Percentiles rank a stretch among this genome's conserved stretches.
These are phyloP conservation scores for Magallana gigas DNA, from an alignment of 1,140 invertebrate genomes.

Conservation along the genomic window DNA sequence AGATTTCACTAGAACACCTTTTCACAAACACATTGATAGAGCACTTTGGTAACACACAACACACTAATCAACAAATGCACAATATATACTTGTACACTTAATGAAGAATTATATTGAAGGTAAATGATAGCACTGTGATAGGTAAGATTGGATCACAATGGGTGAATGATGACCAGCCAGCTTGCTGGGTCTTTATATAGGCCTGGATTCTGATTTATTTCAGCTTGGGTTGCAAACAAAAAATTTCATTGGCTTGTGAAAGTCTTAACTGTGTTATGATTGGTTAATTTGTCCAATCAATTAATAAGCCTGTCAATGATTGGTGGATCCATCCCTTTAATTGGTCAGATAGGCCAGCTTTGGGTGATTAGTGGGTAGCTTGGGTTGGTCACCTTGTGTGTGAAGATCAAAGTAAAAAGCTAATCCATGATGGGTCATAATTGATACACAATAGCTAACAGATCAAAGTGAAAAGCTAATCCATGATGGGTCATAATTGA, in stretches of 20 bases:
- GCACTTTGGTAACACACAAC: too few relatives aligned
- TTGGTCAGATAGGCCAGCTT: neutral
- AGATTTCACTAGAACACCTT: too few relatives aligned
- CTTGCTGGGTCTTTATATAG: neutral
- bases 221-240: neutral
- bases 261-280: neutral
- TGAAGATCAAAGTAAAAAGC: neutral
- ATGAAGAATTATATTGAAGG: too few relatives aligned
- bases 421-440: neutral
- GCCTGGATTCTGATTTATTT: neutral
- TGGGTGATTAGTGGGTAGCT: neutral
- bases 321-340: neutral
- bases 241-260: neutral
- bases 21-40: neutral
- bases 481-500: neutral
- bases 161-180: neutral
- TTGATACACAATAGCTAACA: neutral
- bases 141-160: slow-evolving; percentile 4
- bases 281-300: neutral
- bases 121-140: neutral
- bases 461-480: neutral
- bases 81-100: too few relatives aligned
- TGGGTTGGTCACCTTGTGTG: neutral
- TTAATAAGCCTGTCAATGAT: neutral
- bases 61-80: too few relatives aligned